A percentile compares a stretch with the other conserved stretches of the same genome.
These are phyloP conservation scores for Pachyuromys duprasi DNA, from an alignment of 2,797 vertebrate genomes.

Conservation along the genomic window DNA sequence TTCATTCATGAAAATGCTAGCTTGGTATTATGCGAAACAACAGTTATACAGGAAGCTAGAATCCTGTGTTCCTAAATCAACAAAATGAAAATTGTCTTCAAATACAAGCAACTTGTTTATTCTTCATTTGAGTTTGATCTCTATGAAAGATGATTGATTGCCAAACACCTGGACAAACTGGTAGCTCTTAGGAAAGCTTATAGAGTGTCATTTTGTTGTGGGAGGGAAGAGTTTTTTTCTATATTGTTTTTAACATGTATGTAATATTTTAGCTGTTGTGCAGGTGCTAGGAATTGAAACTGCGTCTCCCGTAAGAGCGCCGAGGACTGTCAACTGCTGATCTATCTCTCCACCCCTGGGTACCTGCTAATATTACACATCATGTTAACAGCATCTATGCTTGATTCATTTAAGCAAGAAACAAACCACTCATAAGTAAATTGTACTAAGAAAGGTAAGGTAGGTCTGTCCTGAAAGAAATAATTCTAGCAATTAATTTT, in stretches of 20 bases:
- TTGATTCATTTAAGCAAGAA: background rate
- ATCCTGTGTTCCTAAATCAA: background rate
- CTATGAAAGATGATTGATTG: background rate
- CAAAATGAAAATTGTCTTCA: constrained; percentile 34
- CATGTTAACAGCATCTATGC: background rate
- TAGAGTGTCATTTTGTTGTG: background rate
- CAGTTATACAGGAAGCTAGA: background rate
- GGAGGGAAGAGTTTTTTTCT: background rate
- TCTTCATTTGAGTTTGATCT: constrained; percentile 31
- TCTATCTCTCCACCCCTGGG: background rate
- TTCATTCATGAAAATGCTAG: constrained; percentile 12
- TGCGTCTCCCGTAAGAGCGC: background rate
- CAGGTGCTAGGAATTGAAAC: background rate
- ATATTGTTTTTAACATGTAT: background rate
- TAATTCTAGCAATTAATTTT: background rate
- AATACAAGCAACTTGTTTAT: background rate
- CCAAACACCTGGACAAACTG: background rate
- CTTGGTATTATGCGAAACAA: background rate
- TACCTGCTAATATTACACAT: background rate
- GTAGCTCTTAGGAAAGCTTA: background rate
- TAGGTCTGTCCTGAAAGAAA: background rate
- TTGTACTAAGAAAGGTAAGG: background rate
- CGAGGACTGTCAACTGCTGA: no score
- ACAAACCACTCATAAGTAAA: background rate
- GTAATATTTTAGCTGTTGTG: background rate